Evolutionary conservation across 2,113 vertebrate genomes (phyloP).

Genomic region (Rhinichthys klamathensis): DNA sequence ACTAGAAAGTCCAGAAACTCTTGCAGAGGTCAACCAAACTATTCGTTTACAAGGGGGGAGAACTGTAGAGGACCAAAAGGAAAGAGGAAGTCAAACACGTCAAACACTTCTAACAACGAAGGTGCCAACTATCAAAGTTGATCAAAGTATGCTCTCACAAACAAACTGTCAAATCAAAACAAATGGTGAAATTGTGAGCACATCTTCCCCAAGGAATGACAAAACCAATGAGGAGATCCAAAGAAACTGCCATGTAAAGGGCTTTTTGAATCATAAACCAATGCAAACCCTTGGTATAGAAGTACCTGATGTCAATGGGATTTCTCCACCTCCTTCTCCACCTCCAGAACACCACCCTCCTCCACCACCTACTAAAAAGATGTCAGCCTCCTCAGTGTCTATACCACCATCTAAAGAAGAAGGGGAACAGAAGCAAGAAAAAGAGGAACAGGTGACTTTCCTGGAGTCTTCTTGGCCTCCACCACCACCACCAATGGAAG

Average conservation of each 20-base stretch:
- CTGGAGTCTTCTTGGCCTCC: slow-evolving; percentile 83
- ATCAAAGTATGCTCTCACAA: slow-evolving; percentile 26
- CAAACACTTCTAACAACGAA: slow-evolving; percentile 47
- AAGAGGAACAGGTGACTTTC: slow-evolving; percentile 56
- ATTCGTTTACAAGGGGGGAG: slow-evolving; percentile 48
- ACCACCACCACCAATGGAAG: slow-evolving; percentile 84
- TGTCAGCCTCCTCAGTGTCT: slow-evolving; percentile 56
- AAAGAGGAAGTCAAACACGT: slow-evolving; percentile 42
- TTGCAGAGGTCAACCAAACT: slow-evolving; percentile 19
- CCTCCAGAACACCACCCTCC: slow-evolving; percentile 87
- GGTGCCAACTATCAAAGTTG: slow-evolving; percentile 61
- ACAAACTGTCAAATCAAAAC: slow-evolving; percentile 44
- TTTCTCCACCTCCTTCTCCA: slow-evolving; percentile 83
- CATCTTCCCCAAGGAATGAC: slow-evolving; percentile 19
- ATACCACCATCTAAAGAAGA: slow-evolving; percentile 49
- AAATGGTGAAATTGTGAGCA: slow-evolving; percentile 37
- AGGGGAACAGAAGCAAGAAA: slow-evolving; percentile 54
- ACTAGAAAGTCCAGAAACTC: slow-evolving; percentile 37
- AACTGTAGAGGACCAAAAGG: slow-evolving; percentile 8
- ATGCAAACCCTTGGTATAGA: slow-evolving; percentile 55
- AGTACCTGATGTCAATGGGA: slow-evolving; percentile 50
- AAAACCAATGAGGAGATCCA: slow-evolving; percentile 25
- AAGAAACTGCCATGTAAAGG: slow-evolving; percentile 23
- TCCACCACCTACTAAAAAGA: slow-evolving; percentile 82
- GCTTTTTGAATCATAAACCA: background rate